Base-by-base conservation (phyloP, 2,888 invertebrate genomes). In the Folsomia manolachei region DNA sequence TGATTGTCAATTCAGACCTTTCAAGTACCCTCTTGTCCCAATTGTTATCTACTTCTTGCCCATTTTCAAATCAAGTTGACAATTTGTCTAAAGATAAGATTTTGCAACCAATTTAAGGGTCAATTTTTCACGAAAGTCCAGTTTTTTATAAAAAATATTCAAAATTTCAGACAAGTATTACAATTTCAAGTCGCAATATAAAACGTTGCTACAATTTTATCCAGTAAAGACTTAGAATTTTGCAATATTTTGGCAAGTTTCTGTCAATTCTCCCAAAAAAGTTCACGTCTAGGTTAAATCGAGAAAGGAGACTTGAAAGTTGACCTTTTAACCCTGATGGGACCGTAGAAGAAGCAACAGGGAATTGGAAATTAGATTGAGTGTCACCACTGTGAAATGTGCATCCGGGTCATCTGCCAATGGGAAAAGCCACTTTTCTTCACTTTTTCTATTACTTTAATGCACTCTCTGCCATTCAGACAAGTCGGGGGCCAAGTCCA, bases 401-500 rank as follows among this genome's bases (percentile, higher is more conserved):
- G 4, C 56, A 56, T 56, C 64, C 68, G 66, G 74, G 74, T 75
- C 71, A 65, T 56, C 53, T 65, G 74, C 71, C 70, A 72, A 70
- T 61, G 70, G 71, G 68, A 75, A 75, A n/a, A 73, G 71, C 75
- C 71, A 70, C 72, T 70, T 74, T 74, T 76, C 74, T 75, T 72
- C 73, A 73, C 72, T 73, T 66, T 73, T 56, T 56, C 56, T 56
- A 56, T 56, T 56, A 56, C 56, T 56, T 21, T 56, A 56, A 56
- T 56, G 56, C 56, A 56, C 56, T 56, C 39, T 39, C 4, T 39
- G 14, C 39, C 4, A 39, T 14, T 39, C 39, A 39, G 39, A 39
- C 39, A 14, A 39, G 7, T 39, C 14, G 39, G 39, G 4, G 39
- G 7, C 39, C 39, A 39, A 39, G 7, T 39, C 39, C 14, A 39